Evolutionary conservation across 2,888 invertebrate genomes (phyloP), one percentile per base, ranked within the genome.

Genomic region (Synanthedon myopaeformis): DNA sequence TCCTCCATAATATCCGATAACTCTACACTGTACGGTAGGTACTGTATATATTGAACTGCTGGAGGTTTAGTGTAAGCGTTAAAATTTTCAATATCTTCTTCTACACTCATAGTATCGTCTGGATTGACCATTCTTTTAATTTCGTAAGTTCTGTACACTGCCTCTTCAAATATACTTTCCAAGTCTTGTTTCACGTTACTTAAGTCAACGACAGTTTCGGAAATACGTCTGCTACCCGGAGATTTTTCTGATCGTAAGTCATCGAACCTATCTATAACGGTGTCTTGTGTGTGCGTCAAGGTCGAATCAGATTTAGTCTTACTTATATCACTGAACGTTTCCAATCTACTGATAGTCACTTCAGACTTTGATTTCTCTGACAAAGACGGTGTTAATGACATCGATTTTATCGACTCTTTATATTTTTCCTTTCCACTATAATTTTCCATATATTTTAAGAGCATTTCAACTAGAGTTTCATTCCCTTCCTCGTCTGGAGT

Each of bases 261-360:
- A 13, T 76, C 78, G 5, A 65, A 65, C 62, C 67, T 72, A n/a
- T 86, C 84, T 58, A 87, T 79, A 0, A 87, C 84, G 0, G 87
- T 87, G 12, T 87, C 87, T 66, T 79, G 82, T 1, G 87, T 87
- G 14, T 84, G 83, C 0, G 85, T 86, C 17, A 87, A 58, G 0
- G 87, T 87, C 0, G 85, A 84, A 60, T 87, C 87, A 0, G 87
- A 87, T 72, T 87, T 87, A 0, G 87, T 87, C 59, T 84, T 87
- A 55, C 84, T 86, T 13, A 87, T 77, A 57, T 87, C 87, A 55
- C 84, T 85, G 35, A 75, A 78, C 0, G 83, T 86, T 59, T 83
- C 87, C 35, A 86, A 60, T 62, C 75, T 82, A 54, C 81, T 83
- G n/a, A 87, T 79, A 6, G 87, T 87, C 17, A 83, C 70, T 58